Percentiles rank a stretch among this genome's conserved stretches.
These are phyloP conservation scores for Apostichopus japonicus DNA, from an alignment of 35 echinoderm and acorn worm species.

Conservation along the genomic window DNA sequence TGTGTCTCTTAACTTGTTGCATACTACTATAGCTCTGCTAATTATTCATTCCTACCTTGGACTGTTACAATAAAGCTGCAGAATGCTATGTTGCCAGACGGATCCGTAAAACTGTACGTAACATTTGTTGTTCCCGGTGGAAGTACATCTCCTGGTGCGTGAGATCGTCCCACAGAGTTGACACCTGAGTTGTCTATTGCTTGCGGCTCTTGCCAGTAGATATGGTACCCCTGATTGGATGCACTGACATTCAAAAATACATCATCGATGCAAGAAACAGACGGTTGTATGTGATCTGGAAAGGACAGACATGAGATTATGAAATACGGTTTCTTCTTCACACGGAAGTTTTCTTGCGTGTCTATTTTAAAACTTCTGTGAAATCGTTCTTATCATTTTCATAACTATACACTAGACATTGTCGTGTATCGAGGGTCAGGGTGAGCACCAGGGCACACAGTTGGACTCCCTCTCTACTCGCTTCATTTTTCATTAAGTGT, in stretches of 20 bases:
- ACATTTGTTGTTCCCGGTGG: neutral
- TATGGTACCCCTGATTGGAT: neutral
- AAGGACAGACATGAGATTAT: neutral
- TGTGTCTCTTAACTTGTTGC: no score
- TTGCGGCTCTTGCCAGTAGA: constrained; percentile 19
- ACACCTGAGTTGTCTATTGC: constrained; percentile 4
- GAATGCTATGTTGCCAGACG: neutral
- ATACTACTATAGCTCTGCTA: no score
- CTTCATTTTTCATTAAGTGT: no score
- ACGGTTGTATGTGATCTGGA: neutral
- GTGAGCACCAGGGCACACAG: no score
- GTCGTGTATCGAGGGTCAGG: no score
- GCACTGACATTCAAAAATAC: neutral
- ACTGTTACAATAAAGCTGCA: neutral
- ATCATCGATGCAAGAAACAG: constrained; percentile 5
- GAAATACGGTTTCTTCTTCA: no score
- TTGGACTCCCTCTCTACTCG: no score
- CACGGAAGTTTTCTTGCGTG: no score
- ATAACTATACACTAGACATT: no score
- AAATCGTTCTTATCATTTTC: no score
- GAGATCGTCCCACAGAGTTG: neutral
- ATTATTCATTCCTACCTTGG: neutral
- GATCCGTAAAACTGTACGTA: neutral
- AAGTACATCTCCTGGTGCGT: constrained; percentile 6
- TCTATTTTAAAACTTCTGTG: no score